phyloP scores from a whole-genome alignment of 2,797 vertebrate species.

The Hybognathus amarus region DNA sequence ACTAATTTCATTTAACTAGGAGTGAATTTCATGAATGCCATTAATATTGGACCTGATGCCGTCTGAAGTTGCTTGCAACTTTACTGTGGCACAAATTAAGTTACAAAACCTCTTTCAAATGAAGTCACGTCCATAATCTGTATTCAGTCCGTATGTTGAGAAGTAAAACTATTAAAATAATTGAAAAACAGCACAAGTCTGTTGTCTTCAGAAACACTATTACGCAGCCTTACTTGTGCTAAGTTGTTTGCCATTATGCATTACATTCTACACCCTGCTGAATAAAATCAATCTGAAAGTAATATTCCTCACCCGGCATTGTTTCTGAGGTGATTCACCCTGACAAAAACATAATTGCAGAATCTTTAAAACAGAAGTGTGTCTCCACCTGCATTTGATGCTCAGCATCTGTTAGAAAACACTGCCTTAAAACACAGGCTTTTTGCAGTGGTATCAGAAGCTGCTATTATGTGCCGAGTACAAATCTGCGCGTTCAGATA shows the following conservation, averaged over 20 bases:
- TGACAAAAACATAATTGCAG: slow-evolving; percentile 25
- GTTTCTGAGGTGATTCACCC: slow-evolving; percentile 17
- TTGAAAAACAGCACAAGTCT: not conserved
- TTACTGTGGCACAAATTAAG: not conserved
- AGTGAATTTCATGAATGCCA: slow-evolving; percentile 59
- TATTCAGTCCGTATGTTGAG: not conserved
- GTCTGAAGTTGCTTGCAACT: not conserved
- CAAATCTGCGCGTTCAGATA: slow-evolving; percentile 4
- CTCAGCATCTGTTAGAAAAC: slow-evolving; percentile 17
- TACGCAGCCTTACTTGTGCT: not conserved
- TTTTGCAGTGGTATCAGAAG: not conserved
- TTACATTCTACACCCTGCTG: slow-evolving; percentile 29
- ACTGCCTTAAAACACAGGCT: not conserved
- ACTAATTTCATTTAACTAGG: slow-evolving; percentile 67
- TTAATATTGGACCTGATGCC: slow-evolving; percentile 51
- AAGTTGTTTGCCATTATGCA: slow-evolving; percentile 44
- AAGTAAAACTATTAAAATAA: not conserved
- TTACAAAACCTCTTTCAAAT: slow-evolving; percentile 8
- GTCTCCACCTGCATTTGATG: slow-evolving; percentile 22
- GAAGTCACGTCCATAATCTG: not conserved
- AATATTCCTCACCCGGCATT: slow-evolving; percentile 27
- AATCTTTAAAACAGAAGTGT: slow-evolving; percentile 48
- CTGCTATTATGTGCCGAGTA: not conserved
- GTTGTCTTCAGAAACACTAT: slow-evolving; percentile 16
- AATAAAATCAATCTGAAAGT: slow-evolving; percentile 53